Base-by-base conservation (phyloP, 2,888 invertebrate genomes). In the Synergus gifuensis region DNA sequence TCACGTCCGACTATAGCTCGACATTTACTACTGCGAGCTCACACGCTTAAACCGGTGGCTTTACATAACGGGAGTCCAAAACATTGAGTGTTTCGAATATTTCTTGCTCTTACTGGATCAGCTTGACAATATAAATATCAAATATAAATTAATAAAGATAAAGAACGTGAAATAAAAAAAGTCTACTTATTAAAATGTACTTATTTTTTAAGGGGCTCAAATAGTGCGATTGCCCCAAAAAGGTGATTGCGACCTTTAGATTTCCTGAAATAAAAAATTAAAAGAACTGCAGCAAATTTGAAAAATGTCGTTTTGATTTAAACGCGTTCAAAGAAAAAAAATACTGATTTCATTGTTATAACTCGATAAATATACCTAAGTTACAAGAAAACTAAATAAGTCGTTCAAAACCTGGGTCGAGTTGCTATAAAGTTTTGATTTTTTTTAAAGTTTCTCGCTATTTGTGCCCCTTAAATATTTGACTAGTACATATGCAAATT, bases 1-100 rank as follows among this genome's bases (percentile, higher is more conserved):
- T 69, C 69, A 44, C 49, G 69, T 73, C 69, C 49, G 49, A 73
- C 69, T 54, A 49, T 73, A 54, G 69, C n/a, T 16, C 8, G 69
- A 54, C 49, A 7, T 73, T 73, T 46, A 73, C 69, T 69, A 69
- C 69, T 73, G 49, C 28, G 36, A 36, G 36, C 49, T 49, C 69
- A 22, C 28, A 7, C 69, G 8, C 46, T 46, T 22, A 22, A 60
- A 60, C 60, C 60, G 60, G 60, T 22, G 60, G 4, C 22, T 60
- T 60, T 60, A 60, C 28, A 28, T 28, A 28, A 60, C 22, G 60
- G 60, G 60, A 22, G 22, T 60, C 22, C 60, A 60, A 60, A n/a
- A 54, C n/a, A n/a, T 54, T 54, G 54, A 14, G n/a, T n/a, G n/a
- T 22, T 54, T 22, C 18, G 60, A 60, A 22, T 22, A 22, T 22